Conservation (phyloP, 2,113 vertebrate genomes). For the Pelmatolapia mariae region DNA sequence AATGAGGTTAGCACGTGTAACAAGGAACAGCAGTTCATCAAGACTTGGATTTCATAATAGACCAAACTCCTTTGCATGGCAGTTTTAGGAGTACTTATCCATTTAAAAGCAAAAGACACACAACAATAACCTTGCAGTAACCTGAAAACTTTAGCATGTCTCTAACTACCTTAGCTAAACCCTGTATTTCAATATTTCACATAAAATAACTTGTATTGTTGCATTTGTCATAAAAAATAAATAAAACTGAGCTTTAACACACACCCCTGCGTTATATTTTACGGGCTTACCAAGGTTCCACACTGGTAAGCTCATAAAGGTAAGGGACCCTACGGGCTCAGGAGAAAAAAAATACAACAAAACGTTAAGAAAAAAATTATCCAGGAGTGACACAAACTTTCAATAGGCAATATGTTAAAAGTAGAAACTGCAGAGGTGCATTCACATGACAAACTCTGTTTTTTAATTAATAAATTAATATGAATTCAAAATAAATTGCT, state of each 20-base stretch:
- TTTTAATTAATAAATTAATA: not conserved
- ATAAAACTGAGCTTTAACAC: not conserved
- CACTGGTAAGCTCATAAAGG: not conserved
- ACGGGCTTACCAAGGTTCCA: not conserved
- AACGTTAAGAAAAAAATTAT: not conserved
- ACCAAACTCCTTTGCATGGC: not conserved
- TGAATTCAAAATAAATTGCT: not conserved
- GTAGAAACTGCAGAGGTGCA: not conserved
- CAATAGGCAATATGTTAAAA: not conserved
- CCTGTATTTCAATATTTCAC: not conserved
- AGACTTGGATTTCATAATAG: not conserved
- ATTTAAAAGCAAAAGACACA: not conserved
- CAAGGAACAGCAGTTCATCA: not conserved
- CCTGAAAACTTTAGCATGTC: not conserved
- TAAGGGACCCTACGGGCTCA: not conserved
- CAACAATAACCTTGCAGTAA: not conserved
- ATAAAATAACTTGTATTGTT: not conserved
- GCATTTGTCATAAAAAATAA: not conserved
- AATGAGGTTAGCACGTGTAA: not conserved
- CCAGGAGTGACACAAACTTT: not conserved
- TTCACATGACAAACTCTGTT: not conserved
- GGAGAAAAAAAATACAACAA: not conserved
- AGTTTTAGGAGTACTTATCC: not conserved
- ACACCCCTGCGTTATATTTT: not conserved
- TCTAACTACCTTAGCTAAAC: not conserved